Evolutionary conservation across 2,113 vertebrate genomes (phyloP), one percentile per base, ranked within the genome.

Genomic region (Struthio camelus): DNA sequence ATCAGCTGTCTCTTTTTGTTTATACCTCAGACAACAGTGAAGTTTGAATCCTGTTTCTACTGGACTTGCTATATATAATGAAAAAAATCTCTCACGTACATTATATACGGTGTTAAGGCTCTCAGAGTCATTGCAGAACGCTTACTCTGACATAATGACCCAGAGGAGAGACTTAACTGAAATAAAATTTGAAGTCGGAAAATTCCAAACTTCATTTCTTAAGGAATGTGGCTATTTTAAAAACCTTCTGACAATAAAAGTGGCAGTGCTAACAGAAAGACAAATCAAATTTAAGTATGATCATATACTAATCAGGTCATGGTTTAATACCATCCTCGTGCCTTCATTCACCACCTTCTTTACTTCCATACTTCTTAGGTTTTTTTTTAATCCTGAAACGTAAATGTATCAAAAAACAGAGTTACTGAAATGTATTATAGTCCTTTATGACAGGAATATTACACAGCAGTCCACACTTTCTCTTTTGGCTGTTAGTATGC

Each of bases 311-410:
- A 77, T 54, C 11, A 66, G 36, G 36, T 12, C 27, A 65, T 15
- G 0, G 14, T 44, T 56, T 42, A 85, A 51, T 7, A 46, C 80
- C 15, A 88, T 22, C 11, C 11, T 71, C 1, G 0, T 3, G 16
- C 17, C 80, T 85, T 65, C 79, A 16, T 58, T 85, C 91, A 72
- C 38, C 44, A 11, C 4, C 38, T 77, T 56, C 40, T 81, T 84
- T 1, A 40, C 13, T 58, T 28, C 61, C 1, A 0, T 48, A 58
- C 46, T 94, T 85, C 58, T 56, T 48, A 48, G 46, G 19, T 18
- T 48, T 19, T 48, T 48, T 48, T 19, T 48, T 48, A 9, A 9
- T 48, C 46, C 46, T 48, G 46, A 48, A 48, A 48, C 9, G 28
- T 10, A 58, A 2, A 4, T 30, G 23, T 48, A 18, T 18, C 58